Percentiles rank a stretch among this genome's conserved stretches.
Conservation (phyloP, 2,113 vertebrate species). For the Naja naja region DNA sequence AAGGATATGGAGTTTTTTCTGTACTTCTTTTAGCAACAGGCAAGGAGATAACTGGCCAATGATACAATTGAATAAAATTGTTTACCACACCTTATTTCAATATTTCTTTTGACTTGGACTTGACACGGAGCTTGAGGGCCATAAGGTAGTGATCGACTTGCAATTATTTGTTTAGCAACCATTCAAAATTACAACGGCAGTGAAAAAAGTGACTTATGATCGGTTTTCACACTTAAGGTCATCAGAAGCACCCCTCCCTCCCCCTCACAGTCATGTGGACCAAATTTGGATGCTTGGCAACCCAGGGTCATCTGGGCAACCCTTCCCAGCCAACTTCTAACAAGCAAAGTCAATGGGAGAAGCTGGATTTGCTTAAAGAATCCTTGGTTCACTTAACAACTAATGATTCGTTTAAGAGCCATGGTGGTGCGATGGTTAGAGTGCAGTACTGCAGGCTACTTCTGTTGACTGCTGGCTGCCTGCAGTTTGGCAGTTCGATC, state of each 20-base stretch:
- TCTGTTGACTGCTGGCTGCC: too few species aligned
- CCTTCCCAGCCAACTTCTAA: neutral
- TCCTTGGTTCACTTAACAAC: neutral
- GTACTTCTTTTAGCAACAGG: neutral
- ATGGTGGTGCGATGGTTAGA: too few species aligned
- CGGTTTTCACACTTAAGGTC: neutral
- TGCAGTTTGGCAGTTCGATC: too few species aligned
- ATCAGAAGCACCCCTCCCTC: neutral
- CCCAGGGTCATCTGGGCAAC: neutral
- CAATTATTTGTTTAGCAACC: neutral
- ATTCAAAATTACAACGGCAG: neutral
- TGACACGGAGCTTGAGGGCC: neutral
- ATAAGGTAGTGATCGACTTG: neutral
- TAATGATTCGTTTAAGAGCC: neutral
- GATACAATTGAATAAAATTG: neutral
- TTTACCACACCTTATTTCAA: neutral
- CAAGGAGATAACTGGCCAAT: neutral
- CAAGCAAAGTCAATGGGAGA: neutral
- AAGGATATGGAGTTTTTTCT: neutral
- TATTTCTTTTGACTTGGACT: neutral
- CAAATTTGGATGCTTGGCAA: neutral
- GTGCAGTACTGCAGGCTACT: too few species aligned
- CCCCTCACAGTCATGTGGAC: neutral
- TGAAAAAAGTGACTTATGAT: neutral
- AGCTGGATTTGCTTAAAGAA: neutral